Evolutionary conservation across 2,888 invertebrate genomes (phyloP).

Genomic region (Dermolepida albohirtum): DNA sequence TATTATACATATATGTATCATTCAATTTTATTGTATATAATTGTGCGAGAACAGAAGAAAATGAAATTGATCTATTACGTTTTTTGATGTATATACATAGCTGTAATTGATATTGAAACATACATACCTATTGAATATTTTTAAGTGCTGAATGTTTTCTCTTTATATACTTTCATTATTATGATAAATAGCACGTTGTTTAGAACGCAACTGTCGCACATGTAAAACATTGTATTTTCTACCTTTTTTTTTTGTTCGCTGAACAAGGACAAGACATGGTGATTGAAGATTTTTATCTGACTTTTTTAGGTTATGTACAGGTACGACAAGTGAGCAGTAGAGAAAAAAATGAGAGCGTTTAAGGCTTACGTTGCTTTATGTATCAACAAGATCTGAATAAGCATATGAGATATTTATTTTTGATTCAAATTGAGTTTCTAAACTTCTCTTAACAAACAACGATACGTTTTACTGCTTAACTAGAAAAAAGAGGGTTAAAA

Average conservation of each 20-base stretch:
- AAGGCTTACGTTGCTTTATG: no score
- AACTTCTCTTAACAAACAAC: no score
- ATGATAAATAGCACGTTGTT: constrained; percentile 37
- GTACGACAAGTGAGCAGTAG: not conserved
- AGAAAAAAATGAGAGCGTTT: no score
- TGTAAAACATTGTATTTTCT: constrained; percentile 20
- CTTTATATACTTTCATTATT: constrained; percentile 38
- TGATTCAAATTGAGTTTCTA: no score
- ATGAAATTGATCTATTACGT: constrained; percentile 37
- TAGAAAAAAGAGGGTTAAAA: no score
- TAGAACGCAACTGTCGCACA: constrained; percentile 32
- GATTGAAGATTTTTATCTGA: constrained; percentile 25
- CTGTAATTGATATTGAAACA: constrained; percentile 51
- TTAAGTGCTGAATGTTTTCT: constrained; percentile 40
- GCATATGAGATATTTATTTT: no score
- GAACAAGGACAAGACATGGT: constrained; percentile 29
- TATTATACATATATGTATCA: constrained; percentile 49
- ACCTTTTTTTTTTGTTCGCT: constrained; percentile 11
- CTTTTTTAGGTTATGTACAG: constrained; percentile 27
- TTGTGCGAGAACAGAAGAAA: constrained; percentile 22
- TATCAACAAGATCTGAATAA: no score
- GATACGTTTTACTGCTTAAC: no score
- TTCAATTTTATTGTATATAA: constrained; percentile 42
- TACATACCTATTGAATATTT: constrained; percentile 45
- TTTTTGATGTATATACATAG: constrained; percentile 41